phyloP scores from a whole-genome alignment of 2,888 invertebrate species.

The Acronicta alni region DNA sequence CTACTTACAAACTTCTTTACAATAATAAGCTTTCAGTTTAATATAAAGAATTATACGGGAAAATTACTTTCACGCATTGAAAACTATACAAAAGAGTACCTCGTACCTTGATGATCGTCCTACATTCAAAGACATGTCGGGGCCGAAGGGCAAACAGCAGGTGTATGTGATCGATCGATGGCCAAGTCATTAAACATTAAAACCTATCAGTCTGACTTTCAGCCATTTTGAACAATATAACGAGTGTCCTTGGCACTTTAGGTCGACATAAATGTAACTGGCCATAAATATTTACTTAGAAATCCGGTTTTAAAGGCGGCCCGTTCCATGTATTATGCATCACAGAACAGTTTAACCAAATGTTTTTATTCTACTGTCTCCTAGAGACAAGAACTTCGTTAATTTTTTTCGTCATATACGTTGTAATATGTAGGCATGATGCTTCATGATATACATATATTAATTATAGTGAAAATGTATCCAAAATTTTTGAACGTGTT shows the following conservation, averaged over 20 bases:
- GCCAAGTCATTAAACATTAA: constrained; percentile 81
- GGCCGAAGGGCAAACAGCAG: constrained; percentile 59
- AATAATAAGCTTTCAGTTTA: too few relatives aligned
- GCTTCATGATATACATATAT: too few relatives aligned
- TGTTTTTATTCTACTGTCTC: background rate
- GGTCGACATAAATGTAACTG: constrained; percentile 42
- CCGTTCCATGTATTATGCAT: constrained; percentile 12
- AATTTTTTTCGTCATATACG: too few relatives aligned
- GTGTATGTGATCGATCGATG: constrained; percentile 77
- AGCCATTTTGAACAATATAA: constrained; percentile 67
- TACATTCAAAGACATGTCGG: constrained; percentile 58
- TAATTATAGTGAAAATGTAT: too few relatives aligned
- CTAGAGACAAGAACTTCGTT: background rate
- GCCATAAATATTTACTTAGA: constrained; percentile 35
- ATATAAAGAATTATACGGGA: too few relatives aligned
- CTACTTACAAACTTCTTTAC: background rate
- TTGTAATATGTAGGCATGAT: too few relatives aligned
- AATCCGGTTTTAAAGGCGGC: constrained; percentile 12
- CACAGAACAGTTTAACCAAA: constrained; percentile 7
- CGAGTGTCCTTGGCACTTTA: constrained; percentile 73
- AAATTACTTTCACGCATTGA: constrained; percentile 2
- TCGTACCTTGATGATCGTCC: constrained; percentile 59
- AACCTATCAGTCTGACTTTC: constrained; percentile 77
- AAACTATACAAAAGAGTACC: constrained; percentile 33
- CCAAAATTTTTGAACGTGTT: too few relatives aligned